Conservation (phyloP, 2,888 invertebrate genomes). For the Drosophila mercatorum region DNA sequence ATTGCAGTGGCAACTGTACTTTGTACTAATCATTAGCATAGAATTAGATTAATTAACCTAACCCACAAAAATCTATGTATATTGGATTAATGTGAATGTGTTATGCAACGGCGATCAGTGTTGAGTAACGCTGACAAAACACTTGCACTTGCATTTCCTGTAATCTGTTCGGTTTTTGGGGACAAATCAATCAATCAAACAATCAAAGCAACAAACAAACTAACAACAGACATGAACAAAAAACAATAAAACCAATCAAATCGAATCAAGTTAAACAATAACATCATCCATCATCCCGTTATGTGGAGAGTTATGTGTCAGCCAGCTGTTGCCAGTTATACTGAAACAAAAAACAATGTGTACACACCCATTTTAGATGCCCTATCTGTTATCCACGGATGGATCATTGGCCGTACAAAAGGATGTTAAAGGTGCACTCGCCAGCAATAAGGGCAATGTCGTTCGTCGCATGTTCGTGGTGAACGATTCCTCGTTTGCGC, state of each 20-base stretch:
- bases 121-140: constrained; percentile 44
- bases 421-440: constrained; percentile 83
- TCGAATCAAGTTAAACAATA: constrained; percentile 30
- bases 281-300: constrained; percentile 45
- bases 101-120: constrained; percentile 49
- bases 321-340: constrained; percentile 34
- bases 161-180: constrained; percentile 70
- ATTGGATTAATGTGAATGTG: constrained; percentile 36
- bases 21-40: constrained; percentile 59
- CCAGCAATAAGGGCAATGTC: constrained; percentile 83
- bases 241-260: constrained; percentile 24
- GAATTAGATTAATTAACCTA: constrained; percentile 47
- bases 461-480: constrained; percentile 85
- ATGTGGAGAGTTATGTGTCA: constrained; percentile 27
- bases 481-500: constrained; percentile 84
- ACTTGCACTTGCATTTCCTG: constrained; percentile 59
- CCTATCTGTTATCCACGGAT: constrained; percentile 84
- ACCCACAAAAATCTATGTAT: constrained; percentile 33
- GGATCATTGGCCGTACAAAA: constrained; percentile 84
- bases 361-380: constrained; percentile 82
- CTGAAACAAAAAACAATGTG: constrained; percentile 54
- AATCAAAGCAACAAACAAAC: constrained; percentile 29
- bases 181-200: constrained; percentile 52
- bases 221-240: constrained; percentile 29
- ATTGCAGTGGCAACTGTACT: constrained; percentile 69